Conservation (phyloP, 1,140 invertebrate genomes). For the Meloidogyne chitwoodi region DNA sequence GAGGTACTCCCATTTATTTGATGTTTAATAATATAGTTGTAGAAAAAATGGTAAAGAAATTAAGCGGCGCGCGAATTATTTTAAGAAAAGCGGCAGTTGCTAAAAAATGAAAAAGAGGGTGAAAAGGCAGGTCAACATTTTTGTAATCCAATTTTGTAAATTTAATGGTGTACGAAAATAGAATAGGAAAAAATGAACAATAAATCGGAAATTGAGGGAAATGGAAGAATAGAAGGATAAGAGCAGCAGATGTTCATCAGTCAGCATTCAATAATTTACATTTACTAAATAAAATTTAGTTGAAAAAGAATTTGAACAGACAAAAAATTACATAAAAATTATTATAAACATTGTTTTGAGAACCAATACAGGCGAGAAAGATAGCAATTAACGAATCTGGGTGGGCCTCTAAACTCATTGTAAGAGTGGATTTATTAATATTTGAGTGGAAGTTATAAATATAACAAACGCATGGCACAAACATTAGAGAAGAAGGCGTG, state of each 20-base stretch:
- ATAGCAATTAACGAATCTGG: too few species aligned
- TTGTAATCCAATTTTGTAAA: not conserved
- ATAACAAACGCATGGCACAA: not conserved
- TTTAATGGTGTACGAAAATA: not conserved
- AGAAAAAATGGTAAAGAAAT: not conserved
- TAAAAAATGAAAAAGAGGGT: too few species aligned
- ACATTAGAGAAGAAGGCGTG: not conserved
- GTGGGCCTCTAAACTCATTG: too few species aligned
- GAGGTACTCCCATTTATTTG: not conserved
- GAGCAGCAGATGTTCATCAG: not conserved
- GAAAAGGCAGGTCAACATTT: not conserved
- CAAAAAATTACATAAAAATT: too few species aligned
- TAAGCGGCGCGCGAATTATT: not conserved
- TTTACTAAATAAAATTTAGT: not conserved
- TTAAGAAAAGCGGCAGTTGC: not conserved
- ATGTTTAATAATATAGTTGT: not conserved
- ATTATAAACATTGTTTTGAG: too few species aligned
- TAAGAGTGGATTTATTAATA: not conserved
- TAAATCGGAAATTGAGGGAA: not conserved
- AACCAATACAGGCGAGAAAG: too few species aligned
- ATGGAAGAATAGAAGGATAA: not conserved
- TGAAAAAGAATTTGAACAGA: not conserved
- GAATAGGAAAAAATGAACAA: not conserved
- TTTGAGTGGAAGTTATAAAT: not conserved
- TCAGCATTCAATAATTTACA: not conserved